Percentiles rank a stretch among this genome's conserved stretches.
phyloP scores from a whole-genome alignment of 53 echinoderm and acorn worm species.

The Apostichopus leukothele region DNA sequence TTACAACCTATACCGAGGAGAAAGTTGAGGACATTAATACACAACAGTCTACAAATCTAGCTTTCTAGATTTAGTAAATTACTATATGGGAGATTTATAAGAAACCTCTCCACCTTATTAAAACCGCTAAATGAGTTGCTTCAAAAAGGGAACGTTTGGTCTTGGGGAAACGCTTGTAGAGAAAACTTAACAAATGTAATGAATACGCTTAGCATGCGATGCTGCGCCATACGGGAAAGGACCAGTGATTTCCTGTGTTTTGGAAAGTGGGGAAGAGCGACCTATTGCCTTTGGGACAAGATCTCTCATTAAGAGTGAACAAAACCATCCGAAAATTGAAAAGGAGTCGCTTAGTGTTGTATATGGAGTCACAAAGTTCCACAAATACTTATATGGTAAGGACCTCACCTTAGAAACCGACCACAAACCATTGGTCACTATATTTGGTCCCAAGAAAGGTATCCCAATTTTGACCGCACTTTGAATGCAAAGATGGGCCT shows the following conservation, averaged over 20 bases:
- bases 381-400: constrained; percentile 55
- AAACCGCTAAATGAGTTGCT: constrained; percentile 24
- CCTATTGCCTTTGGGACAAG: not conserved
- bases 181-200: not conserved
- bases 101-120: not conserved
- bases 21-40: too few species aligned
- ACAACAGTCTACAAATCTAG: too few species aligned
- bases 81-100: constrained; percentile 21
- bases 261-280: not conserved
- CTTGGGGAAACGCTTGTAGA: not conserved
- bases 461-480: constrained; percentile 52
- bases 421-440: constrained; percentile 53
- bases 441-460: constrained; percentile 39
- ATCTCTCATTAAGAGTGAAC: not conserved
- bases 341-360: constrained; percentile 35
- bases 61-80: constrained; percentile 45
- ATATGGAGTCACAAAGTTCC: constrained; percentile 49
- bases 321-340: constrained; percentile 42
- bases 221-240: too few species aligned
- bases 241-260: not conserved
- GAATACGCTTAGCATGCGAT: constrained; percentile 3
- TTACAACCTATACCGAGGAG: too few species aligned
- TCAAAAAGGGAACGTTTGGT: not conserved
- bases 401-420: constrained; percentile 51
- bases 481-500: constrained; percentile 34